Evolutionary conservation across 2,113 vertebrate genomes (phyloP), one percentile per base, ranked within the genome.

Genomic region (Otis tarda): DNA sequence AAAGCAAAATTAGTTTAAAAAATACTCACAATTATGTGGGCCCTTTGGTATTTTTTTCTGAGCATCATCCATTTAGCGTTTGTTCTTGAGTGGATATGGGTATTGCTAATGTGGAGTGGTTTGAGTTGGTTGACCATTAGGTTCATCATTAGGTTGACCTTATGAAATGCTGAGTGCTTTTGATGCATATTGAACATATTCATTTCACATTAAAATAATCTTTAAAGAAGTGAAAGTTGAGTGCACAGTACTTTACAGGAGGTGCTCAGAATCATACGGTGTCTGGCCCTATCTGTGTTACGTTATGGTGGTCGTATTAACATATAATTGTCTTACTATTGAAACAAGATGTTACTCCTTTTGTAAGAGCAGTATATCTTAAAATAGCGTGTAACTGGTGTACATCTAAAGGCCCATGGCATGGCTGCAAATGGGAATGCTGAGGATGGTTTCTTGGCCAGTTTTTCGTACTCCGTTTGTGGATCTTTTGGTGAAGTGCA

Each of bases 101-200:
- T 96, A 86, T 69, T 71, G 84, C 77, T 68, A 39, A 65, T 39
- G 21, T 39, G 31, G 91, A 64, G 68, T 91, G 59, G 79, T 94
- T 95, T 95, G 92, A 96, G 69, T 92, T 95, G 61, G 96, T 94
- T n/a, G n/a, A n/a, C n/a, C n/a, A n/a, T n/a, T n/a, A n/a, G n/a
- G n/a, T n/a, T n/a, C 90, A 47, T 96, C 20, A 4, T 92, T 57
- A 78, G 52, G 76, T 82, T 86, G 87, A 83, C 27, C 53, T 83
- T 93, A 60, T 16, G 55, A 95, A 92, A 76, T 61, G 61, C 77
- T 76, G 77, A 83, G 25, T 90, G 83, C 50, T 93, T 89, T 96
- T 85, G 47, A 24, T 90, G 57, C 52, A 49, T 94, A 94, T 68
- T 56, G 73, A 87, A 68, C 33, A 52, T 50, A 50, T 1, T 88